phyloP scores from a whole-genome alignment of 2,888 invertebrate genomes.

The Drosophila anceps region DNA sequence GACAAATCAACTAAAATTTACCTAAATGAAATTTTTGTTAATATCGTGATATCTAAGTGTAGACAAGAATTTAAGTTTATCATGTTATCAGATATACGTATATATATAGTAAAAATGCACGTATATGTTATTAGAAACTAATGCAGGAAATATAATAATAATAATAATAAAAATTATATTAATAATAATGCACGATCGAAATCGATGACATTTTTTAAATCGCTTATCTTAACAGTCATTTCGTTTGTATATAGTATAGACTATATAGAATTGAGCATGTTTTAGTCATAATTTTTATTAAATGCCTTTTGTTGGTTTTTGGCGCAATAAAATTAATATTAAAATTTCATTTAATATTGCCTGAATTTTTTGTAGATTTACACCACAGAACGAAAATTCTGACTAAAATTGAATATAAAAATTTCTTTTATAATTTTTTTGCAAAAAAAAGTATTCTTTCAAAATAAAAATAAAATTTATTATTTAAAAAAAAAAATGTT shows the following conservation, averaged over 20 bases:
- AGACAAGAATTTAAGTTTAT: neutral
- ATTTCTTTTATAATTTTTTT: neutral
- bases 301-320: neutral
- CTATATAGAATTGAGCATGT: neutral
- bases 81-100: neutral
- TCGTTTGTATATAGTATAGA: neutral
- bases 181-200: neutral
- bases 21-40: conserved; percentile 1
- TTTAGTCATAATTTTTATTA: neutral
- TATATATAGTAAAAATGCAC: neutral
- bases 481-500: too few species aligned
- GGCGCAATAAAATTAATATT: neutral
- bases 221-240: conserved; percentile 1
- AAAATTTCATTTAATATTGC: too few species aligned
- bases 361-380: too few species aligned
- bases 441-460: too few species aligned
- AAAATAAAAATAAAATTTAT: too few species aligned
- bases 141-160: neutral
- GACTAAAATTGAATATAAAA: too few species aligned
- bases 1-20: conserved; percentile 29
- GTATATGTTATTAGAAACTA: neutral
- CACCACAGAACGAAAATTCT: too few species aligned
- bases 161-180: neutral
- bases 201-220: neutral
- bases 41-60: neutral